A percentile compares a stretch with the other conserved stretches of the same genome.
phyloP scores from a whole-genome alignment of 2,888 invertebrate genomes.

The Dicranocentrus wangi region DNA sequence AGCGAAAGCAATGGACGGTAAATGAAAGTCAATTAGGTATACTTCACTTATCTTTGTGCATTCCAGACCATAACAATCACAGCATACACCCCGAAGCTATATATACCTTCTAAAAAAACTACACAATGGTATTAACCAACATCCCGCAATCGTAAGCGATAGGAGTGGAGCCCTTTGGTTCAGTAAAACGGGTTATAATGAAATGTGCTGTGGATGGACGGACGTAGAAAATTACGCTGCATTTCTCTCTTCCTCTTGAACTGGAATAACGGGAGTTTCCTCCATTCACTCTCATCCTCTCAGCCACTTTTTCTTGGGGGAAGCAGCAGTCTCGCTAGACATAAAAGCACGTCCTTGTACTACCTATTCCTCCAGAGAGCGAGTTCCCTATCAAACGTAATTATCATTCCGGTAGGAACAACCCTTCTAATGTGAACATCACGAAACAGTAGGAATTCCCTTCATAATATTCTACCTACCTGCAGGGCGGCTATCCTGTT shows the following conservation, averaged over 20 bases:
- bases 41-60: not conserved
- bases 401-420: slow-evolving; percentile 20
- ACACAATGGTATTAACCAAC: too few species aligned
- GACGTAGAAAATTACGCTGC: slow-evolving; percentile 58
- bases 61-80: too few species aligned
- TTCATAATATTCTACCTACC: slow-evolving; percentile 12
- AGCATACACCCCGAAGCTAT: too few species aligned
- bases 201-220: slow-evolving; percentile 46
- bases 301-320: slow-evolving; percentile 26
- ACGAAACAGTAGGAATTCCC: slow-evolving; percentile 33
- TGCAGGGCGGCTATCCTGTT: slow-evolving; percentile 20
- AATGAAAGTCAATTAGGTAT: too few species aligned
- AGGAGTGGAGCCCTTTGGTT: not conserved
- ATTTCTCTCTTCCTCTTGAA: slow-evolving; percentile 21
- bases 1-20: too few species aligned
- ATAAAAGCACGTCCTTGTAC: slow-evolving; percentile 10
- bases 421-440: slow-evolving; percentile 26
- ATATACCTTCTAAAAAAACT: too few species aligned
- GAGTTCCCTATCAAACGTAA: slow-evolving; percentile 30
- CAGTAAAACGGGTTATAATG: slow-evolving; percentile 26
- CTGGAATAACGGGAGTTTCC: slow-evolving; percentile 57
- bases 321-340: not conserved
- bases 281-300: slow-evolving; percentile 22
- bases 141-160: not conserved
- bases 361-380: not conserved